Conservation (phyloP, 2,797 vertebrate species). For the Sebastes minor region DNA sequence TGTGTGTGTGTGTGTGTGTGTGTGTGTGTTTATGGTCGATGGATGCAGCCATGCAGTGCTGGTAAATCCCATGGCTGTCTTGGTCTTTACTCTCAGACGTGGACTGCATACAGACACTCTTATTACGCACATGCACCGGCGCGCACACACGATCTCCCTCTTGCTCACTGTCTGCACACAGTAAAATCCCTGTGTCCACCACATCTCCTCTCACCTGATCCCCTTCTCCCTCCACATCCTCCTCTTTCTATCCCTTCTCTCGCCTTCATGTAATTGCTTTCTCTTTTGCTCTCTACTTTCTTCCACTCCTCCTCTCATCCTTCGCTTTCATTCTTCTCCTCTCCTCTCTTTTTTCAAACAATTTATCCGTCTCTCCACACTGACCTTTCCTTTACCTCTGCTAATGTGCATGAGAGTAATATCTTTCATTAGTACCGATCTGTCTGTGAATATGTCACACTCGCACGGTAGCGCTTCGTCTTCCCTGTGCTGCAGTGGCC, state of each 20-base stretch:
- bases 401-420: conserved; percentile 70
- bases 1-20: neutral
- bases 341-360: conserved; percentile 1
- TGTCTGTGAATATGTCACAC: conserved; percentile 70
- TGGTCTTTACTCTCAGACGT: conserved; percentile 59
- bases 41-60: conserved; percentile 55
- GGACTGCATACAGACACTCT: conserved; percentile 62
- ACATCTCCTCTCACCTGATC: conserved; percentile 44
- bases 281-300: neutral
- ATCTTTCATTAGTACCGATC: conserved; percentile 73
- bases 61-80: conserved; percentile 65
- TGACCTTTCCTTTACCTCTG: conserved; percentile 73
- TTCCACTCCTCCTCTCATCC: neutral
- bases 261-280: conserved; percentile 3
- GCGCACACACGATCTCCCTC: neutral
- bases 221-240: conserved; percentile 14
- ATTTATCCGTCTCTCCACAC: conserved; percentile 24
- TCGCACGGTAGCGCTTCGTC: conserved; percentile 28
- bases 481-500: conserved; percentile 59
- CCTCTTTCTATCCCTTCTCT: conserved; percentile 7
- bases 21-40: conserved; percentile 16
- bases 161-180: conserved; percentile 31
- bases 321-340: neutral
- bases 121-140: conserved; percentile 19
- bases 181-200: conserved; percentile 49